Evolutionary conservation across 1,140 invertebrate genomes (phyloP).

Genomic region (Pseudachorutes palmiensis): DNA sequence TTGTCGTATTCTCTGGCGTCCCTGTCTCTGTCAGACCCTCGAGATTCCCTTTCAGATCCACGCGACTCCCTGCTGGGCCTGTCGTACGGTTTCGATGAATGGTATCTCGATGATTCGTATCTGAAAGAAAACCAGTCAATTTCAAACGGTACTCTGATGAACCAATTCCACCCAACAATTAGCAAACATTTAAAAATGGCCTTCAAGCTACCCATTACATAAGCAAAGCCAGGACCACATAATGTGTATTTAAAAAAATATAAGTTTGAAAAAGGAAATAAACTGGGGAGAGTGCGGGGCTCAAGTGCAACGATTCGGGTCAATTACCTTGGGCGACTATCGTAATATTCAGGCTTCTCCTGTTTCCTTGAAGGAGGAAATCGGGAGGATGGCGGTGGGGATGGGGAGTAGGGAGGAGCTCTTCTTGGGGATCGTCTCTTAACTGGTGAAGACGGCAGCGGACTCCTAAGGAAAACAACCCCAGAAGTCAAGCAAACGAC

Average conservation of each 20-base stretch:
- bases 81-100: slow-evolving; percentile 5
- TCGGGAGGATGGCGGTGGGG: slow-evolving; percentile 27
- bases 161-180: not conserved
- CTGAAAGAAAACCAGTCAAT: not conserved
- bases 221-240: too few relatives aligned
- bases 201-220: too few relatives aligned
- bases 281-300: not conserved
- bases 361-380: slow-evolving; percentile 12
- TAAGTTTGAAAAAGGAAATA: not conserved
- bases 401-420: slow-evolving; percentile 35
- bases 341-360: slow-evolving; percentile 31
- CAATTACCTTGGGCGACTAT: slow-evolving; percentile 21
- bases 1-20: slow-evolving; percentile 17
- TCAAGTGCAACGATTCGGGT: not conserved
- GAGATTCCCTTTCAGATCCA: not conserved
- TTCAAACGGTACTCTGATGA: not conserved
- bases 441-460: not conserved
- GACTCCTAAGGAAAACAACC: slow-evolving; percentile 9
- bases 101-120: not conserved
- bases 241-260: too few relatives aligned
- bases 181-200: not conserved
- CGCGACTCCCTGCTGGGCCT: not conserved
- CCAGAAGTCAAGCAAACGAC: too few relatives aligned
- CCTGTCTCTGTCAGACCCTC: not conserved
- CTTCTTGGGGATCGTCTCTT: slow-evolving; percentile 32